These are phyloP conservation scores for Dasysyrphus tricinctus DNA, from an alignment of 2,888 invertebrate genomes.

Conservation along the genomic window DNA sequence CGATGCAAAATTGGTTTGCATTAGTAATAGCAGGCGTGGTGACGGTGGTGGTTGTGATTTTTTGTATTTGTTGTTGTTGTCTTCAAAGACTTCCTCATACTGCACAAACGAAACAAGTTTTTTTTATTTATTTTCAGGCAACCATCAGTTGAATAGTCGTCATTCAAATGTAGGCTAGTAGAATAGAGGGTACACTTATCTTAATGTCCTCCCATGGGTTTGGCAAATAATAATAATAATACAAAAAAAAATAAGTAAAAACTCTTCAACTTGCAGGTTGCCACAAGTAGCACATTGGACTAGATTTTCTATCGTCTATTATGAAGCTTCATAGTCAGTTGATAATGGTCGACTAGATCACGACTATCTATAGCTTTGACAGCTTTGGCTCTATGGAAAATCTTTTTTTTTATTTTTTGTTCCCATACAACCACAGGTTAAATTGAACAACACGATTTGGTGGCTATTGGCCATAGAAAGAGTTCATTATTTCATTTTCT, in stretches of 20 bases:
- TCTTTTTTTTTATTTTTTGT: constrained; percentile 18
- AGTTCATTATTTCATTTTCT: constrained; percentile 64
- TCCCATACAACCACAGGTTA: constrained; percentile 46
- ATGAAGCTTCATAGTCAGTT: constrained; percentile 26
- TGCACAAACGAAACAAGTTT: constrained; percentile 21
- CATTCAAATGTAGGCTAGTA: constrained; percentile 49
- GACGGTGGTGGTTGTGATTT: not conserved
- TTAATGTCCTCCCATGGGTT: constrained; percentile 62
- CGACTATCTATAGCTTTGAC: constrained; percentile 55
- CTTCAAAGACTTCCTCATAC: constrained; percentile 47
- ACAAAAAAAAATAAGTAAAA: not conserved
- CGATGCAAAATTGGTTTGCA: constrained; percentile 35
- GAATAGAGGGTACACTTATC: constrained; percentile 52
- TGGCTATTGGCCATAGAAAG: constrained; percentile 13
- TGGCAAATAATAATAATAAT: constrained; percentile 16
- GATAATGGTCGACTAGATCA: constrained; percentile 64
- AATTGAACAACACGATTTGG: constrained; percentile 58
- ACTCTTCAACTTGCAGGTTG: constrained; percentile 12
- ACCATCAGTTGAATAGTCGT: constrained; percentile 27
- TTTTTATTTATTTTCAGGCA: constrained; percentile 12
- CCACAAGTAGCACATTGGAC: constrained; percentile 36
- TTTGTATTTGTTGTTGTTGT: not conserved
- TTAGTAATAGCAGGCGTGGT: constrained; percentile 6
- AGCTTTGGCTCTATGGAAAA: constrained; percentile 50
- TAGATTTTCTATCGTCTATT: constrained; percentile 36